A percentile compares a stretch with the other conserved stretches of the same genome.
Evolutionary conservation across 2,888 invertebrate genomes (phyloP).

Genomic region (Himalopsyche tibetana): DNA sequence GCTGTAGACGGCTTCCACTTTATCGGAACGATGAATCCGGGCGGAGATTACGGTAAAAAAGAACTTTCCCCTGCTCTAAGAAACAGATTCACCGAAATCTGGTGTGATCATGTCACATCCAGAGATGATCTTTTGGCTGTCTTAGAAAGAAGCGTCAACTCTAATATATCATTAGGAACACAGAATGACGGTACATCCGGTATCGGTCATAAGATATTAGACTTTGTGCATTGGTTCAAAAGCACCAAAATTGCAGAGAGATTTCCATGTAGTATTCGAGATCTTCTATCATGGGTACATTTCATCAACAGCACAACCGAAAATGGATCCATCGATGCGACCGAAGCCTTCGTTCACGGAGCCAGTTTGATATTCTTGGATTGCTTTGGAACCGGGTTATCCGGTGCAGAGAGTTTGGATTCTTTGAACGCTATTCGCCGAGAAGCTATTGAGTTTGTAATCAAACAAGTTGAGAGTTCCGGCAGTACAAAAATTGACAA

Average conservation of each 20-base stretch:
- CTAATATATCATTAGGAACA: constrained; percentile 77
- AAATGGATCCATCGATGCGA: constrained; percentile 73
- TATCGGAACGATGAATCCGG: constrained; percentile 99
- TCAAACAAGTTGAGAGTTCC: constrained; percentile 74
- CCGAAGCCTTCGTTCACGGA: constrained; percentile 90
- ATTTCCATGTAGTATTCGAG: constrained; percentile 92
- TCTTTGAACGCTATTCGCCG: constrained; percentile 73
- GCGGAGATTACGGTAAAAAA: constrained; percentile 99
- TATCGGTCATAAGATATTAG: constrained; percentile 84
- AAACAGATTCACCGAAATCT: constrained; percentile 99
- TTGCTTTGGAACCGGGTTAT: constrained; percentile 89
- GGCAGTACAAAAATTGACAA: constrained; percentile 71
- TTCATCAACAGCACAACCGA: constrained; percentile 85
- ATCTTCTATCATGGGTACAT: constrained; percentile 93
- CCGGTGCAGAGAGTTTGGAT: constrained; percentile 81
- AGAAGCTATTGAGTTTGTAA: constrained; percentile 78
- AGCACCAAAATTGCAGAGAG: constrained; percentile 84
- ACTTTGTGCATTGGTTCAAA: constrained; percentile 88
- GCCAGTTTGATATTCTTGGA: constrained; percentile 94
- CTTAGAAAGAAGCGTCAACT: constrained; percentile 85
- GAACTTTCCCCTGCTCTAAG: constrained; percentile 97
- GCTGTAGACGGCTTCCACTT: constrained; percentile 90
- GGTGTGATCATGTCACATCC: constrained; percentile 90
- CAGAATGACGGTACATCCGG: constrained; percentile 75
- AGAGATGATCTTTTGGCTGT: constrained; percentile 87